phyloP scores from a whole-genome alignment of 1,140 invertebrate genomes.

The Drosophila insularis region DNA sequence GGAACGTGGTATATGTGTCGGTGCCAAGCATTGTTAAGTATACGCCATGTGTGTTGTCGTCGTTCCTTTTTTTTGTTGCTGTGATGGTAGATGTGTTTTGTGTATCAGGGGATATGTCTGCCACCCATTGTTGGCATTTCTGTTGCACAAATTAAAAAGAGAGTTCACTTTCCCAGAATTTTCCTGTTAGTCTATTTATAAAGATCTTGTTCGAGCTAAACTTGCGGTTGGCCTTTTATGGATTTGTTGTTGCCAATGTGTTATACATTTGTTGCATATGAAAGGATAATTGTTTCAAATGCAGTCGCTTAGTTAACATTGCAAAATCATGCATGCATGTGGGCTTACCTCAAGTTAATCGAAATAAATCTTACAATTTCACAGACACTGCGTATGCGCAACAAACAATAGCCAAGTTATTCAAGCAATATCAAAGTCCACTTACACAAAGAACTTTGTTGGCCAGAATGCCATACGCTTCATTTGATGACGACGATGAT shows the following conservation, averaged over 20 bases:
- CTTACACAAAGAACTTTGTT: background rate
- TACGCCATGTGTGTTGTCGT: slow-evolving; percentile 38
- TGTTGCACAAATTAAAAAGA: slow-evolving; percentile 73
- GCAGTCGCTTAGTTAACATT: background rate
- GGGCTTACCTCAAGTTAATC: background rate
- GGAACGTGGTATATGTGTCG: slow-evolving; percentile 14
- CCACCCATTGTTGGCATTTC: slow-evolving; percentile 16
- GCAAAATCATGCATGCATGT: background rate
- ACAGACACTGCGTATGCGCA: background rate
- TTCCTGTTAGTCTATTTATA: slow-evolving; percentile 54
- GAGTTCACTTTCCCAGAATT: slow-evolving; percentile 41
- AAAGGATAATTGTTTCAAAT: background rate
- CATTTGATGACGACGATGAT: background rate
- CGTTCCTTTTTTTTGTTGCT: slow-evolving; percentile 30
- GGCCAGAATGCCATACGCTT: background rate
- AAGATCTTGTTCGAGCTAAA: slow-evolving; percentile 52
- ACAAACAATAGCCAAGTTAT: background rate
- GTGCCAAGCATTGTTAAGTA: slow-evolving; percentile 43
- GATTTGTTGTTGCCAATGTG: background rate
- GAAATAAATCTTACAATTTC: background rate
- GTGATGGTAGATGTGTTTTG: slow-evolving; percentile 5
- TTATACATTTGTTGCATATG: background rate
- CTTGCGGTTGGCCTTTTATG: background rate
- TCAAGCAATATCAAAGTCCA: background rate
- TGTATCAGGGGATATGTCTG: background rate